These are phyloP conservation scores for Hedychridium roseum DNA, from an alignment of 2,888 invertebrate species.

Conservation along the genomic window DNA sequence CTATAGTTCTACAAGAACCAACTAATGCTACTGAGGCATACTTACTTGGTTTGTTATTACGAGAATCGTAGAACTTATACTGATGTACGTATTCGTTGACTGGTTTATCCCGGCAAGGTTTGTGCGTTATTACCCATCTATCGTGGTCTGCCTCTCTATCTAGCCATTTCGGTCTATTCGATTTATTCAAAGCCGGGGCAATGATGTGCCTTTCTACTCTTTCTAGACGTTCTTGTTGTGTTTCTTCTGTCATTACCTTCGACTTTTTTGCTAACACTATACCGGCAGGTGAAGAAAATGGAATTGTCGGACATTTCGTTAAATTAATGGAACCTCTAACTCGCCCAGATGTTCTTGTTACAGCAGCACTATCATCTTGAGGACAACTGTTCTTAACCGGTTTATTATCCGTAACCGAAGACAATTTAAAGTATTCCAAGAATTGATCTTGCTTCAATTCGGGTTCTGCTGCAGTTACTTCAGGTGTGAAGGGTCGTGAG, in stretches of 20 bases:
- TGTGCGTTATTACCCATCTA: slow-evolving; percentile 55
- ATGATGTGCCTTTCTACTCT: slow-evolving; percentile 66
- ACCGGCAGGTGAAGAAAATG: slow-evolving; percentile 68
- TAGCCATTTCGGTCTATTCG: slow-evolving; percentile 55
- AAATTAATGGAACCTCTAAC: slow-evolving; percentile 63
- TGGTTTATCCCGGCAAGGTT: slow-evolving; percentile 50
- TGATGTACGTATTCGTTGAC: slow-evolving; percentile 46
- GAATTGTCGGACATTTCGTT: slow-evolving; percentile 65
- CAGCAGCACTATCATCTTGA: slow-evolving; percentile 9
- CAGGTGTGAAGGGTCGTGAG: slow-evolving; percentile 62
- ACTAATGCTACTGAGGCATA: slow-evolving; percentile 19
- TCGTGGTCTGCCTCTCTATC: slow-evolving; percentile 44
- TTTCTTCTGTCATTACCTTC: slow-evolving; percentile 64
- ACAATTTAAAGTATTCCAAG: slow-evolving; percentile 65
- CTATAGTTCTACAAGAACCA: not conserved
- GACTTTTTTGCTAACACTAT: slow-evolving; percentile 64
- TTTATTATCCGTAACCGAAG: slow-evolving; percentile 28
- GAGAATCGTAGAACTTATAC: slow-evolving; percentile 52
- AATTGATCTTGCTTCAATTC: slow-evolving; percentile 61
- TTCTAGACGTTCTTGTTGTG: slow-evolving; percentile 66
- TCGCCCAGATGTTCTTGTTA: slow-evolving; percentile 58
- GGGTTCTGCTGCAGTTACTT: slow-evolving; percentile 32
- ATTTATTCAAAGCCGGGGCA: slow-evolving; percentile 60
- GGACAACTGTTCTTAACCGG: slow-evolving; percentile 4
- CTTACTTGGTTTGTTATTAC: slow-evolving; percentile 53